Base-by-base conservation (phyloP, 2,888 invertebrate genomes). In the Steromphala cineraria region DNA sequence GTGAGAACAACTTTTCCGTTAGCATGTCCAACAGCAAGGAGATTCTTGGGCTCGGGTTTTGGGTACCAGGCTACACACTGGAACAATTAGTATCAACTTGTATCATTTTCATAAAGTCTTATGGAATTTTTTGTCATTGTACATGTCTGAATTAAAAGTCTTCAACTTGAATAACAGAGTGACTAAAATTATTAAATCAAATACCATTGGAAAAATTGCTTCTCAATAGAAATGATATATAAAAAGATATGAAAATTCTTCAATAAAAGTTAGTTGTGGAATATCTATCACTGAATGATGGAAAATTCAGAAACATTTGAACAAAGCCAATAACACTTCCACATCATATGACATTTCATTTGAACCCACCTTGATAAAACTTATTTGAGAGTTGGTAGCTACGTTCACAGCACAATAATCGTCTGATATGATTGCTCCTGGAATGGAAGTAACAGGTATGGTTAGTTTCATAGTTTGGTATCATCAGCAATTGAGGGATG, bases 1-100 rank as follows among this genome's bases (percentile, higher is more conserved):
- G 96, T 96, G 7, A 98, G 94, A 0, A 96, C 95, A 55, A 98
- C 96, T 94, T 96, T 96, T n/a, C 98, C 98, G 94, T 96, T 98
- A 0, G 96, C 96, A 91, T 97, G 95, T 0, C 98, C 98, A 8
- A 98, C 95, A 0, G 98, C 98, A 55, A 98, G 94, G 67, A 98
- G 94, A 56, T 97, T 95, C 89, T 97, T 97, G 0, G 95, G 95
- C 79, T 96, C 96, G 36, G 52, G 95, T 95, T 79, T 95, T 95
- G 97, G 97, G 89, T 97, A 97, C 91, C 98, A 96, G 89, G 98
- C 97, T 52, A 98, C 95, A 92, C 97, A 97, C 93, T 94, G 86
- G n/a, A 79, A 78, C 28, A 75, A 24, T 40, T n/a, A 13, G n/a
- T 1, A 56, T n/a, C 1, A 24, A 56, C 4, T 24, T 1, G 24